A percentile compares a stretch with the other conserved stretches of the same genome.
Evolutionary conservation across 2,888 invertebrate genomes (phyloP).

Genomic region (Eupithecia vulgata): DNA sequence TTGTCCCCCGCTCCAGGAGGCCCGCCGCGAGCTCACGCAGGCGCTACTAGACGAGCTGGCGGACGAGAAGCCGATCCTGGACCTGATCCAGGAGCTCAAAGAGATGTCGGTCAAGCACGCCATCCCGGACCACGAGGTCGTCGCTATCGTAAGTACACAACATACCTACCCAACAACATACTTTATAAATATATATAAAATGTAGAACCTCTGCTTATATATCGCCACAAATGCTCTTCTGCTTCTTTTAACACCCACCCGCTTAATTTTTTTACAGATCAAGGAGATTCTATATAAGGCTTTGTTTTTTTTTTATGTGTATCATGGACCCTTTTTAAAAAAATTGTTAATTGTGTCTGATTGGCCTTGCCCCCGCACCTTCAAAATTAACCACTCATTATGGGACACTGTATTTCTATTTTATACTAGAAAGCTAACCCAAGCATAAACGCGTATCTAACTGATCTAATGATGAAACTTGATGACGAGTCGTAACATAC

Average conservation of each 20-base stretch:
- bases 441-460: background rate
- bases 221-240: background rate
- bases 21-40: conserved; percentile 80
- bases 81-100: conserved; percentile 92
- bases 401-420: too few species aligned
- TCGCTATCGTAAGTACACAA: conserved; percentile 88
- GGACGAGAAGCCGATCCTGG: conserved; percentile 93
- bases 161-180: too few species aligned
- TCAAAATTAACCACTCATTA: too few species aligned
- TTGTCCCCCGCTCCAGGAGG: conserved; percentile 66
- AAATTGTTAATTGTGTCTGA: too few species aligned
- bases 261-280: too few species aligned
- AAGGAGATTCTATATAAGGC: too few species aligned
- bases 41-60: conserved; percentile 93
- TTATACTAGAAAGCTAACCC: background rate
- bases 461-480: conserved; percentile 74
- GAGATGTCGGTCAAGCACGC: conserved; percentile 92
- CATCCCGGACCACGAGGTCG: conserved; percentile 96
- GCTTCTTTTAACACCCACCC: too few species aligned
- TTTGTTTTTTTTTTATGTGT: too few species aligned
- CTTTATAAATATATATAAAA: background rate
- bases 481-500: conserved; percentile 81
- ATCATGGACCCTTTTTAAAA: too few species aligned
- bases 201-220: background rate
- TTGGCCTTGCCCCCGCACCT: too few species aligned